Evolutionary conservation across 2,113 vertebrate genomes (phyloP), one percentile per base, ranked within the genome.

Genomic region (Crotalus tigris): DNA sequence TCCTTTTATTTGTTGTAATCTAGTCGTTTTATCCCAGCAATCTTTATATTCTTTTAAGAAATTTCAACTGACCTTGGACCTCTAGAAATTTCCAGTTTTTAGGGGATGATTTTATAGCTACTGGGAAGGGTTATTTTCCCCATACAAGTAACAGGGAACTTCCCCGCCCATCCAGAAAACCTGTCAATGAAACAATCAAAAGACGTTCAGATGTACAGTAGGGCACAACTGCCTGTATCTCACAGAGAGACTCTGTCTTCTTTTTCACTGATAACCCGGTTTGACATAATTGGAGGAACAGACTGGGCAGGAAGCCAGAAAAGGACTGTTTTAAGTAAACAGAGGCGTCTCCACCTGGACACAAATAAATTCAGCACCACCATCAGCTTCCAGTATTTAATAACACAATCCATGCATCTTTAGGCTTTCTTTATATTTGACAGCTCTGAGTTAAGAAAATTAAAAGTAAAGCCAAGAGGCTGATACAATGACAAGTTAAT

Each of bases 401-500:
- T 64, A 46, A 33, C 44, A 11, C 39, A 54, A 1, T 75, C 61
- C 44, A 87, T 59, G 44, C 12, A 49, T 88, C 69, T 29, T 64
- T 53, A 46, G 23, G 39, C 5, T 19, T 53, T 81, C 19, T 29
- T 64, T n/a, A 39, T 89, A 24, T 88, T 55, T 57, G 58, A 7
- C 58, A 88, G 86, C 24, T 69, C 33, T 69, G n/a, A 1, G 49
- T 57, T n/a, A 54, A 55, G 24, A 44, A 88, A 92, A 44, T 92
- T 23, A 1, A 57, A 81, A 94, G 64, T 93, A 94, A 75, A 33
- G 86, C 0, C 58, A 88, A 94, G 95, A 29, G 85, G 39, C 53
- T 92, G 91, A 75, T 59, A 46, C 90, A 93, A 90, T 69, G 91
- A 91, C n/a, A 15, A 93, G 29, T 12, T 94, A 86, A 94, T 90